Evolutionary conservation across 2,888 invertebrate genomes (phyloP).

Genomic region (Molanna angustata): DNA sequence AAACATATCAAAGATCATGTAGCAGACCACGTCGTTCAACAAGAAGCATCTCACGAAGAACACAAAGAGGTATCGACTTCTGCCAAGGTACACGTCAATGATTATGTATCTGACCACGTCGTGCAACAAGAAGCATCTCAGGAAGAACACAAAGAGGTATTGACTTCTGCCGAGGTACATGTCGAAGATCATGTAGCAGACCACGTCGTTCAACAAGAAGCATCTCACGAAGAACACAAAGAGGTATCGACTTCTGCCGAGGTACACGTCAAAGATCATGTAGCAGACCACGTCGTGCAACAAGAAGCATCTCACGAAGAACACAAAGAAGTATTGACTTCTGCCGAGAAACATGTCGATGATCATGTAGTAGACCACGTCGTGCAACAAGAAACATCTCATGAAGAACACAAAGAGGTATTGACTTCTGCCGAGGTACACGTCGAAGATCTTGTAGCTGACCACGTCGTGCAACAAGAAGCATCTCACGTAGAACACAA

Average conservation of each 20-base stretch:
- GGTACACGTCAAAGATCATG: not conserved
- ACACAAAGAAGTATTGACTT: not conserved
- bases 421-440: too few relatives aligned
- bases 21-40: too few relatives aligned
- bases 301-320: not conserved
- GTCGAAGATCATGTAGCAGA: not conserved
- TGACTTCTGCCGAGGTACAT: not conserved
- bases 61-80: not conserved
- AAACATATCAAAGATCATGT: too few relatives aligned
- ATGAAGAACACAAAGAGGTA: not conserved
- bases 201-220: not conserved
- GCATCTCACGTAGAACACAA: not conserved
- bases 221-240: not conserved
- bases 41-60: not conserved
- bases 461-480: not conserved
- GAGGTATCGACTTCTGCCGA: too few relatives aligned
- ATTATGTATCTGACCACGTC: not conserved
- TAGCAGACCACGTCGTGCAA: not conserved
- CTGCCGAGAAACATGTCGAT: not conserved
- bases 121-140: not conserved
- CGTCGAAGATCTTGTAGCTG: not conserved
- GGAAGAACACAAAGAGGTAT: not conserved
- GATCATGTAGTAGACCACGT: not conserved
- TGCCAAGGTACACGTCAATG: not conserved
- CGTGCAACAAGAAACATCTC: not conserved